Conservation (phyloP, 2,113 vertebrate species). For the Pitta sordida region DNA sequence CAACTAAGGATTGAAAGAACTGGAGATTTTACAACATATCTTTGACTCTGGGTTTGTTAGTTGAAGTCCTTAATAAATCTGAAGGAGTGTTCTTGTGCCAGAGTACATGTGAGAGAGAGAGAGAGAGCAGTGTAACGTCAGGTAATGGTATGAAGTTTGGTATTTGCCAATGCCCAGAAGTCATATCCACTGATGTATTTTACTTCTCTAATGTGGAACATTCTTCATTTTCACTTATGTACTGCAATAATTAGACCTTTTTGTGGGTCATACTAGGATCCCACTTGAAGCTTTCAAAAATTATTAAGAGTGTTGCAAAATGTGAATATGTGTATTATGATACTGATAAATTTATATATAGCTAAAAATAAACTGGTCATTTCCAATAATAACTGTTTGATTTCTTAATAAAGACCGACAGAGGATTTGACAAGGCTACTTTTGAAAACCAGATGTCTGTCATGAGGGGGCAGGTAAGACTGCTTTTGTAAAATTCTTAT, state of each 20-base stretch:
- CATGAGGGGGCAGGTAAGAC: conserved; percentile 95
- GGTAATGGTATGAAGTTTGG: neutral
- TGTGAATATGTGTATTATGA: neutral
- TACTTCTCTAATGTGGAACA: neutral
- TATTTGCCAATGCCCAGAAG: neutral
- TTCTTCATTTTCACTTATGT: neutral
- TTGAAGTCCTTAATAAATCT: neutral
- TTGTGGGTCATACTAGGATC: neutral
- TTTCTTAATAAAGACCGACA: conserved; percentile 80
- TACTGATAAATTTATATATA: neutral
- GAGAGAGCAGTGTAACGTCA: neutral
- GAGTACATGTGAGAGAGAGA: neutral
- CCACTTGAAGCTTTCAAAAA: neutral
- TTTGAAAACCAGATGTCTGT: conserved; percentile 99
- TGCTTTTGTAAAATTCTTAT: neutral
- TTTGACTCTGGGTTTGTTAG: neutral
- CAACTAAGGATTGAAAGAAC: neutral
- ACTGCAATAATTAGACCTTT: neutral
- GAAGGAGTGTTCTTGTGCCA: neutral
- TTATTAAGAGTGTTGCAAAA: neutral
- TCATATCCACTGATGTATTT: neutral
- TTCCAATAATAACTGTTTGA: neutral
- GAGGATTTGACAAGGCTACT: conserved; percentile 90
- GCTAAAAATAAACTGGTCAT: neutral
- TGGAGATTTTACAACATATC: neutral